Base-by-base conservation (phyloP, 2,113 vertebrate species). In the Aix galericulata region DNA sequence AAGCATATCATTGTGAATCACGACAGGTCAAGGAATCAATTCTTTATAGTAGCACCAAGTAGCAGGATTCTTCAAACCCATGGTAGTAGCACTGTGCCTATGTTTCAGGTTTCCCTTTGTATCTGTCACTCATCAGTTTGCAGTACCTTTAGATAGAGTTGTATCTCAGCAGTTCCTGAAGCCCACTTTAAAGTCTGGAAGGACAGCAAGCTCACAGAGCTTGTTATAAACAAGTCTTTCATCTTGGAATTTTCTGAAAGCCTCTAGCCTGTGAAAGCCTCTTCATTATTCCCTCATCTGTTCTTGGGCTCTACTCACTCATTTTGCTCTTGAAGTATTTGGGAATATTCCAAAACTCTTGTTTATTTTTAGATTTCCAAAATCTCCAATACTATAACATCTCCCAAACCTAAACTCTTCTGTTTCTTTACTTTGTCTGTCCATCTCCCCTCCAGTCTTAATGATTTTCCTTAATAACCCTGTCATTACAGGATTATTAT, bases 151-250 rank as follows among this genome's bases (percentile, higher is more conserved):
- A 78, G 46, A 56, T 55, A 25, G 52, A 71, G 66, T 46, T 46
- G 17, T 14, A 44, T 68, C 60, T 78, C 40, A 42, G 68, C 3
- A 31, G 66, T 44, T 88, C 50, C 50, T 60, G 46, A 90, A 74
- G 52, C 11, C 60, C 32, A 69, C 6, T 71, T 86, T 78, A 56
- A 86, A 92, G 42, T 63, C 69, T 89, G 25, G 31, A 84, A 84
- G 42, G 64, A 84, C 21, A 78, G 27, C 25, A 79, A 62, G 27
- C 60, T 84, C 53, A 36, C 40, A 89, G 76, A 83, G n/a, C 17
- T 59, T 62, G 17, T 17, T 83, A 71, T 94, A 92, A 95, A 89
- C 69, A 91, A 82, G 46, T 25, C 84, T 94, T 89, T 96, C 66
- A 94, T 96, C 80, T 74, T 29, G 44, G 76, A 89, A 34, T 87